Base-by-base conservation (phyloP, 2,888 invertebrate species). In the Blastobasis lacticolella region DNA sequence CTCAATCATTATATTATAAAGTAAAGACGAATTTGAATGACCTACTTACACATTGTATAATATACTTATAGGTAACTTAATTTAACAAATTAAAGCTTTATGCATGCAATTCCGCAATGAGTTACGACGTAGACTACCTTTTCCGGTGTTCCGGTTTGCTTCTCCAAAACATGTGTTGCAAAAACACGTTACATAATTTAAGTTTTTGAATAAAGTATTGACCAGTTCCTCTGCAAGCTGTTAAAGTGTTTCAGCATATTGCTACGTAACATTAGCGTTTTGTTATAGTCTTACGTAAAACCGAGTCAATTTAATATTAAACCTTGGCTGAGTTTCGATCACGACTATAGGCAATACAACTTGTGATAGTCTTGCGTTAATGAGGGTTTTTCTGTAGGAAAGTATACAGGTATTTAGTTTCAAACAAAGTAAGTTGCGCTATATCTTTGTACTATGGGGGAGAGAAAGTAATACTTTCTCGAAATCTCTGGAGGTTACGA, bases 391-490 rank as follows among this genome's bases (percentile, higher is more conserved):
- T 23, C 23, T 23, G 3, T 23, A 23, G 23, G 23, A 23, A 23
- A 23, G 23, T 23, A 2, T 23, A 23, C 23, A 23, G 23, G 23
- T 23, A 23, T 23, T 23, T 23, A 23, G 23, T 23, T 23, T 23
- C 23, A 23, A 23, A 23, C 23, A 56, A 62, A 57, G 44, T 38
- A 51, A 56, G 58, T 54, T 63, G 56, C 58, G 63, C 60, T 59
- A 63, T 65, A 58, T 57, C 58, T 58, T 63, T 59, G 57, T 23
- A 23, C 23, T 45, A 48, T 9, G 63, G 54, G 55, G 64, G 78
- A 75, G 78, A 75, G 82, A 83, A 83, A 84, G 82, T 80, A 53
- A 4, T 59, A 74, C 82, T 84, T 83, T 83, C 85, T 75, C 77
- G 66, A 66, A 66, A 70, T 73, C 71, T 65, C 60, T 55, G 62